Evolutionary conservation across 1,140 invertebrate species (phyloP).

Genomic region (Cydia strobilella): DNA sequence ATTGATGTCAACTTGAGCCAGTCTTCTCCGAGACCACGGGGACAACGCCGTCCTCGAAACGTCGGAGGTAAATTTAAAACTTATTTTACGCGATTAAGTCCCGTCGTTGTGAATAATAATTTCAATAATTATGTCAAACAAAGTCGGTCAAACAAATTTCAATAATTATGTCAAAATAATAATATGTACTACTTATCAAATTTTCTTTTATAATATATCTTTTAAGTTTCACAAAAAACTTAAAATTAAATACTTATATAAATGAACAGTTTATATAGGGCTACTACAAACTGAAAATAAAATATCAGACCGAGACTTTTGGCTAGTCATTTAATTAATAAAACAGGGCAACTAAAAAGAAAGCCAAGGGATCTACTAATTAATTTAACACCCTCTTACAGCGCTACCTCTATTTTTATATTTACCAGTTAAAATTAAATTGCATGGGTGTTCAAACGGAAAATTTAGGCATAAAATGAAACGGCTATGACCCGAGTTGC

Average conservation of each 20-base stretch:
- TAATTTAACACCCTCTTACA: slow-evolving; percentile 25
- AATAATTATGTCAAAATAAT: too few species aligned
- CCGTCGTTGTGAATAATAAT: too few species aligned
- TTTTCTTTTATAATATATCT: too few species aligned
- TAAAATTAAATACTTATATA: neutral
- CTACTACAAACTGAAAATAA: neutral
- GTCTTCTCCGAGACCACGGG: too few species aligned
- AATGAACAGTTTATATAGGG: neutral
- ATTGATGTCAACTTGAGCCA: too few species aligned
- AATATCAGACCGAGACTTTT: neutral
- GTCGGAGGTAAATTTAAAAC: too few species aligned
- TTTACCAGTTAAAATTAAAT: slow-evolving; percentile 38
- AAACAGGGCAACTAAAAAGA: neutral
- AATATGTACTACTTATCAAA: too few species aligned
- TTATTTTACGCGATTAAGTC: too few species aligned
- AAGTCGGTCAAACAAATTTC: too few species aligned
- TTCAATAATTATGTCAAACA: too few species aligned
- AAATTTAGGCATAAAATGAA: slow-evolving; percentile 46
- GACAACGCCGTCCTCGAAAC: too few species aligned
- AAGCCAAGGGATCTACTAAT: slow-evolving; percentile 32
- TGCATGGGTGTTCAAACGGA: slow-evolving; percentile 31
- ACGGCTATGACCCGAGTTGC: slow-evolving; percentile 59
- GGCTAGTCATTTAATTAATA: neutral
- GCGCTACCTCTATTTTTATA: slow-evolving; percentile 15
- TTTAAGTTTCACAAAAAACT: too few species aligned